Conservation (phyloP, 1,140 invertebrate species). For the Caenorhabditis remanei region DNA sequence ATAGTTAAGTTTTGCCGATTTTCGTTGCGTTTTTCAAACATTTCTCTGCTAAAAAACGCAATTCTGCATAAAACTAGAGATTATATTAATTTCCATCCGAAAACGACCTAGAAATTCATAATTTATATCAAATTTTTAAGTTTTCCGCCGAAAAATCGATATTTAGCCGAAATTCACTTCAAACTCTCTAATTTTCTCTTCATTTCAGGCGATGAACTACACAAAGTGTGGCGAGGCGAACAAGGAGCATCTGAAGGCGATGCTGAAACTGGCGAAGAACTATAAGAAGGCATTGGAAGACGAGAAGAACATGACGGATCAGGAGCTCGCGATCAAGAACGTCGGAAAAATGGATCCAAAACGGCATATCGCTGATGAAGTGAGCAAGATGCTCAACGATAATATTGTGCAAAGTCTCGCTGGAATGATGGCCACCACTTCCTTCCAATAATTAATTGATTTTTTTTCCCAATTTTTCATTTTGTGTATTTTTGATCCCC, state of each 20-base stretch:
- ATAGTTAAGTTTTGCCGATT: too few relatives aligned
- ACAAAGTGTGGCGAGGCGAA: slow-evolving; percentile 89
- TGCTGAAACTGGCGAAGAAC: slow-evolving; percentile 96
- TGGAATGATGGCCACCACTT: slow-evolving; percentile 95
- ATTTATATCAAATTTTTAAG: too few relatives aligned
- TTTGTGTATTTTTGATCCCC: background rate
- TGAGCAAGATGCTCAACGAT: slow-evolving; percentile 94
- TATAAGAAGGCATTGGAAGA: slow-evolving; percentile 99
- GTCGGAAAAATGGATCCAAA: slow-evolving; percentile 99
- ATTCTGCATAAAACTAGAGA: too few relatives aligned
- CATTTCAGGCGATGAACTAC: slow-evolving; percentile 91
- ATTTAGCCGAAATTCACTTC: background rate
- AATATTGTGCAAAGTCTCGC: slow-evolving; percentile 99
- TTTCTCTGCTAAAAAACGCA: too few relatives aligned
- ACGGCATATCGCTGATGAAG: slow-evolving; percentile 93
- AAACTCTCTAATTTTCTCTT: background rate
- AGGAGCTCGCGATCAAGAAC: slow-evolving; percentile 98
- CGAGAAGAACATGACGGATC: slow-evolving; percentile 99
- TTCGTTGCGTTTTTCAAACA: too few relatives aligned
- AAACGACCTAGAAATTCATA: too few relatives aligned
- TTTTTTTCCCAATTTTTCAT: background rate
- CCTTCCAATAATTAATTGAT: slow-evolving; percentile 65
- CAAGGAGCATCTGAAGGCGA: slow-evolving; percentile 91
- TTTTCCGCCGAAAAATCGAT: background rate
- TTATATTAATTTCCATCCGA: too few relatives aligned